Evolutionary conservation across 2,888 invertebrate species (phyloP).

Genomic region (Platycnemis pennipes): DNA sequence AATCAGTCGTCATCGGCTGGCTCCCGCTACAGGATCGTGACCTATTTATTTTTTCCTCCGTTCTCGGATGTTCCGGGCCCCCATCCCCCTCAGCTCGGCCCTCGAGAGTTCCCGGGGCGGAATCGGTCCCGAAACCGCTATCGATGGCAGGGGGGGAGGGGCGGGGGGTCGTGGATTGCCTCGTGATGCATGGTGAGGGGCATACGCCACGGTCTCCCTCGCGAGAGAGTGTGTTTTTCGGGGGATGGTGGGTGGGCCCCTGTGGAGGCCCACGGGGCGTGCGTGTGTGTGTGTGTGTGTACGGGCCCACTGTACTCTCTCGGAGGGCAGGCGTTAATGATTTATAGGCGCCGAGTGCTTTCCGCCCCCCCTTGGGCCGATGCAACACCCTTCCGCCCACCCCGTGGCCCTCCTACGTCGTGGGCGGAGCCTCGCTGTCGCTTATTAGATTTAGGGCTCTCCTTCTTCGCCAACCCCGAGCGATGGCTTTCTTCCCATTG

Average conservation of each 20-base stretch:
- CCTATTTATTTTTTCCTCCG: slow-evolving; percentile 61
- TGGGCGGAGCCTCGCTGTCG: slow-evolving; percentile 56
- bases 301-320: slow-evolving; percentile 75
- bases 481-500: background rate
- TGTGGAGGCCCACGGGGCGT: slow-evolving; percentile 75
- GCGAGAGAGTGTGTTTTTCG: background rate
- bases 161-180: background rate
- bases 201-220: background rate
- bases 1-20: slow-evolving; percentile 59
- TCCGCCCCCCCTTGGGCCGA: background rate
- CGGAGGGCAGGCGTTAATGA: slow-evolving; percentile 40
- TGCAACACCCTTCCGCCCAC: slow-evolving; percentile 24
- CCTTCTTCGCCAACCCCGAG: slow-evolving; percentile 69
- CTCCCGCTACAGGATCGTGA: slow-evolving; percentile 61
- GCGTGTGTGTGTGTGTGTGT: slow-evolving; percentile 69
- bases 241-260: slow-evolving; percentile 70
- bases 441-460: slow-evolving; percentile 69
- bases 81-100: background rate
- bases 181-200: background rate
- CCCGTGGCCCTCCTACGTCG: slow-evolving; percentile 46
- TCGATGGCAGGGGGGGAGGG: background rate
- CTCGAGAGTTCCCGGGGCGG: background rate
- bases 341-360: slow-evolving; percentile 61
- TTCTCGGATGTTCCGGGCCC: background rate
- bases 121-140: background rate